Percentiles rank a stretch among this genome's conserved stretches.
These are phyloP conservation scores for Liolophura sinensis DNA, from an alignment of 1,140 invertebrate genomes.

Conservation along the genomic window DNA sequence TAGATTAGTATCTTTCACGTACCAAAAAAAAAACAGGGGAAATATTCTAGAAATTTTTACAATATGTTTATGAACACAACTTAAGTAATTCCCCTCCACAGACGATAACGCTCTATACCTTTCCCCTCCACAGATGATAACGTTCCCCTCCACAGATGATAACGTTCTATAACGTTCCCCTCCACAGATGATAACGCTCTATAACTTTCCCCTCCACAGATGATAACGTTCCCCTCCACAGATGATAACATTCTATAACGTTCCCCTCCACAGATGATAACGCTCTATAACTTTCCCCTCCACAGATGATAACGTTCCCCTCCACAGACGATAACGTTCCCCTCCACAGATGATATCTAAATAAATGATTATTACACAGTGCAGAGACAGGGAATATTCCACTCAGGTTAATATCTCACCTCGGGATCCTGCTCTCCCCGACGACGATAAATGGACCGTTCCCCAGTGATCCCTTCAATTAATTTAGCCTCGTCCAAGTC, in stretches of 20 bases:
- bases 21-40: background rate
- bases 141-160: background rate
- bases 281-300: too few relatives aligned
- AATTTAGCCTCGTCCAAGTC: conserved; percentile 95
- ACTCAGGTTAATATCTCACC: conserved; percentile 25
- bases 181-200: background rate
- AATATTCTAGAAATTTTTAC: background rate
- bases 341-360: background rate
- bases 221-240: background rate
- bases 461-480: conserved; percentile 90
- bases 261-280: background rate
- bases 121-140: too few relatives aligned
- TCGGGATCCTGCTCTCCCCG: conserved; percentile 72
- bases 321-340: background rate
- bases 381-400: conserved; percentile 34
- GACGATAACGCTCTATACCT: too few relatives aligned
- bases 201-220: too few relatives aligned
- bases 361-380: background rate
- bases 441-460: conserved; percentile 86
- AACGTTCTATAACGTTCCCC: background rate
- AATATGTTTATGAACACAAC: background rate
- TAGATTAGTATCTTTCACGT: too few relatives aligned
- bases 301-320: background rate
- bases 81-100: background rate
- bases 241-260: background rate